Conservation (phyloP, 2,888 invertebrate genomes). For the Eueremaeus valkanovi region DNA sequence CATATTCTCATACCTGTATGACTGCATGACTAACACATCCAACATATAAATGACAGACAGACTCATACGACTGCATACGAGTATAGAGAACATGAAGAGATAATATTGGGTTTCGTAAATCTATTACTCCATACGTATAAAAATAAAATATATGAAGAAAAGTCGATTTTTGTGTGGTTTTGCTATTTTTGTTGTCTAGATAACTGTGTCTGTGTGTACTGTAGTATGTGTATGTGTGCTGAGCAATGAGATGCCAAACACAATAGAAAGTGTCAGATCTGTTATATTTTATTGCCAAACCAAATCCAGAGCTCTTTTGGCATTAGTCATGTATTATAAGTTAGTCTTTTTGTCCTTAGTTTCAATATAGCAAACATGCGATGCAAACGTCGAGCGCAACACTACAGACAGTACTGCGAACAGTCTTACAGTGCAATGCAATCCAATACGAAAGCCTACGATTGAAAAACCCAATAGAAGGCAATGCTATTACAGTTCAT, state of each 20-base stretch:
- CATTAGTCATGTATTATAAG: conserved; percentile 31
- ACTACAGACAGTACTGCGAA: neutral
- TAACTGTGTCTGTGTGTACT: too few relatives aligned
- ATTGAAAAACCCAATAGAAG: neutral
- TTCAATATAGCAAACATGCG: conserved; percentile 11
- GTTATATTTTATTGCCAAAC: conserved; percentile 16
- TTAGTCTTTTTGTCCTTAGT: neutral
- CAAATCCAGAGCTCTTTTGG: conserved; percentile 22
- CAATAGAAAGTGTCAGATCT: neutral
- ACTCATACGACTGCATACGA: too few relatives aligned
- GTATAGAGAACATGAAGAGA: too few relatives aligned
- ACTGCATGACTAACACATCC: too few relatives aligned
- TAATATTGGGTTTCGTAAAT: neutral
- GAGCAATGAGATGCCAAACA: conserved; percentile 8
- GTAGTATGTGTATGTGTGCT: neutral
- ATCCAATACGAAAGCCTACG: too few relatives aligned
- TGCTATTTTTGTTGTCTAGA: too few relatives aligned
- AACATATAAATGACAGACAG: too few relatives aligned
- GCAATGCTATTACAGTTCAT: neutral
- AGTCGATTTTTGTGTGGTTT: neutral
- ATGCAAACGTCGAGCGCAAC: neutral
- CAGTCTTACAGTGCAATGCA: too few relatives aligned
- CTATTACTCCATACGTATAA: too few relatives aligned
- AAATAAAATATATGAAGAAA: neutral
- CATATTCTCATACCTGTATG: too few relatives aligned